Evolutionary conservation across 1,140 invertebrate genomes (phyloP), one percentile per base, ranked within the genome.

Genomic region (Pissodes strobi): DNA sequence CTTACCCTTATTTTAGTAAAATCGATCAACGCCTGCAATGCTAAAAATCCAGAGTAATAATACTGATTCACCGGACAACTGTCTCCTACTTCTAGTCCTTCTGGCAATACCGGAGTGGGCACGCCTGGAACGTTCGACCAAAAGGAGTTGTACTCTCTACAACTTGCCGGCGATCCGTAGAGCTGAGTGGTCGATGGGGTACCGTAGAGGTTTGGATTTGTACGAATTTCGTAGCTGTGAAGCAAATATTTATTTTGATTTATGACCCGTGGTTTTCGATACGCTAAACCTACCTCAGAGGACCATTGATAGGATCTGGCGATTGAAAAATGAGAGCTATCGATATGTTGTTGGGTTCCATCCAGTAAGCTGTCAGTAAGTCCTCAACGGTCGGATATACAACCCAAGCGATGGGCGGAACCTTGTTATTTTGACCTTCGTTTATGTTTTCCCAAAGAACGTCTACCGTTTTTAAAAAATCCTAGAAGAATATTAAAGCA

Each of bases 41-140:
- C 87, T 52, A 90, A 75, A 73, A 90, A 90, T n/a, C 88, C 87
- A 1, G 87, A 88, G 68, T 85, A 86, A 74, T 86, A 87, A 74
- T 91, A 91, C 78, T 88, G 85, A 68, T 90, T 86, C 1, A 87
- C 87, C 0, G 88, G 89, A 74, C 89, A 91, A 1, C 83, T 85
- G 61, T 86, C 85, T 0, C 86, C 86, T 0, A 83, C 80, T 60
- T 88, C 86, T 61, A 89, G 85, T 1, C 87, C 83, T 19, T 60
- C 34, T 5, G 67, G 67, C 25, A 69, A 34, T 34, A 66, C 64
- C n/a, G 64, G 52, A n/a, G 63, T 64, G 1, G 64, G 56, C 13
- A 68, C 51, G 43, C 62, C 66, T 18, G 85, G 80, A 0, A 84
- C 83, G 8, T 82, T 79, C 27, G 85, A 82, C 85, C 86, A 87